These are phyloP conservation scores for Lasiommata megera DNA, from an alignment of 2,888 invertebrate species.

Conservation along the genomic window DNA sequence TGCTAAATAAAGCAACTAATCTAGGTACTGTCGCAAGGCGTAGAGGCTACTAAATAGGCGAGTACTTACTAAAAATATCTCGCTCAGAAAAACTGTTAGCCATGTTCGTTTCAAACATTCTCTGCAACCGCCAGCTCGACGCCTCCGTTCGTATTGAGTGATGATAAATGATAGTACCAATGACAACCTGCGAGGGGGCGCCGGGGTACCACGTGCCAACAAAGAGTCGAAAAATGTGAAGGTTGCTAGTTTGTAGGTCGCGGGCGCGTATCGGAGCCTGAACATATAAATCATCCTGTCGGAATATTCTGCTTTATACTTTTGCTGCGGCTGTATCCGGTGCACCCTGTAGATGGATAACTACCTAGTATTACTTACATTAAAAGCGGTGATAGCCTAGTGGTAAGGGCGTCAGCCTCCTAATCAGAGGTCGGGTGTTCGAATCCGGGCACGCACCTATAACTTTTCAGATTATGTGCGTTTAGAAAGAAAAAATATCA, in stretches of 20 bases:
- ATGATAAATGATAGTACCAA: constrained; percentile 75
- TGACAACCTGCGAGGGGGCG: constrained; percentile 73
- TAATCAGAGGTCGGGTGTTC: too few species aligned
- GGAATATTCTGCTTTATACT: constrained; percentile 50
- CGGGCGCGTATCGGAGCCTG: constrained; percentile 67
- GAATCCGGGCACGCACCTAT: too few species aligned
- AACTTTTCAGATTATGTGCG: too few species aligned
- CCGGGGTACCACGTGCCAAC: constrained; percentile 68
- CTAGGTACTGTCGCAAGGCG: too few species aligned
- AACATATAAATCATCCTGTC: constrained; percentile 74
- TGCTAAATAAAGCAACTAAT: too few species aligned
- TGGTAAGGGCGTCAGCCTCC: too few species aligned
- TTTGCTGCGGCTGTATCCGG: constrained; percentile 13
- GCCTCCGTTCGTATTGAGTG: constrained; percentile 76
- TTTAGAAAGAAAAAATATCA: too few species aligned
- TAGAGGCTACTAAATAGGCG: too few species aligned
- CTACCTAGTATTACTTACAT: too few species aligned
- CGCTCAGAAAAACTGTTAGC: constrained; percentile 27
- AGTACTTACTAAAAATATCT: background rate
- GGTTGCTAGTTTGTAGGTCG: constrained; percentile 79
- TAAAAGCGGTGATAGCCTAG: too few species aligned
- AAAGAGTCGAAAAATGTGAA: constrained; percentile 77
- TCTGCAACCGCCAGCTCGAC: constrained; percentile 71
- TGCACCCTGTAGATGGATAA: background rate
- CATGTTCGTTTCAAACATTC: constrained; percentile 36